Conservation (phyloP, 2,888 invertebrate genomes). For the Lordiphosa andalusiaca region DNA sequence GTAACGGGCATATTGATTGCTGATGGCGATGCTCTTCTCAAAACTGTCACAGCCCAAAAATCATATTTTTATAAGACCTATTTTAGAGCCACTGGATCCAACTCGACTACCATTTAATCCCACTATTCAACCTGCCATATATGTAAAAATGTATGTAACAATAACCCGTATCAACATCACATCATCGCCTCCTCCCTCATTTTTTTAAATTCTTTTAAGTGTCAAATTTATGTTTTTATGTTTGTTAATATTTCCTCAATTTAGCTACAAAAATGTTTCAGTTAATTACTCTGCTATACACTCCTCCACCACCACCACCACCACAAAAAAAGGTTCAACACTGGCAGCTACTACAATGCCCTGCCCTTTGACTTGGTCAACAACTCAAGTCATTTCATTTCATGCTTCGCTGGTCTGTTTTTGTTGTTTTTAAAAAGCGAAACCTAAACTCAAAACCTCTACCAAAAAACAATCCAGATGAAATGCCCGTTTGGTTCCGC, state of each 20-base stretch:
- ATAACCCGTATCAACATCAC: too few species aligned
- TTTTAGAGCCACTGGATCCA: too few species aligned
- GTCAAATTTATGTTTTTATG: slow-evolving; percentile 15
- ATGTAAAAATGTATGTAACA: too few species aligned
- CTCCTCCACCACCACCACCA: background rate
- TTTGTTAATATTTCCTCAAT: slow-evolving; percentile 38
- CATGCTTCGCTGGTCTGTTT: slow-evolving; percentile 44
- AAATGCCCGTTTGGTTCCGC: slow-evolving; percentile 56
- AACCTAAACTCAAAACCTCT: slow-evolving; percentile 48
- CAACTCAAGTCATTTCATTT: slow-evolving; percentile 34
- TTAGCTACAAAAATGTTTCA: slow-evolving; percentile 10
- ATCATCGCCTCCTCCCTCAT: too few species aligned
- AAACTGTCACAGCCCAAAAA: too few species aligned
- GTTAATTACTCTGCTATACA: slow-evolving; percentile 11
- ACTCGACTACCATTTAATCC: too few species aligned
- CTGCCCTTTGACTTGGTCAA: slow-evolving; percentile 16
- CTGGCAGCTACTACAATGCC: slow-evolving; percentile 3
- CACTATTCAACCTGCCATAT: too few species aligned
- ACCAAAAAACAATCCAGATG: slow-evolving; percentile 31
- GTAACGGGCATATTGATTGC: too few species aligned
- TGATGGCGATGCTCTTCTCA: too few species aligned
- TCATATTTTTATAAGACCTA: too few species aligned
- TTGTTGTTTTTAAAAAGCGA: slow-evolving; percentile 17
- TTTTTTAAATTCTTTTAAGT: slow-evolving; percentile 15
- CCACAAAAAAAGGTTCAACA: background rate